These are phyloP conservation scores for Drosophila mauritiana DNA, from an alignment of 1,140 invertebrate species.

Conservation along the genomic window DNA sequence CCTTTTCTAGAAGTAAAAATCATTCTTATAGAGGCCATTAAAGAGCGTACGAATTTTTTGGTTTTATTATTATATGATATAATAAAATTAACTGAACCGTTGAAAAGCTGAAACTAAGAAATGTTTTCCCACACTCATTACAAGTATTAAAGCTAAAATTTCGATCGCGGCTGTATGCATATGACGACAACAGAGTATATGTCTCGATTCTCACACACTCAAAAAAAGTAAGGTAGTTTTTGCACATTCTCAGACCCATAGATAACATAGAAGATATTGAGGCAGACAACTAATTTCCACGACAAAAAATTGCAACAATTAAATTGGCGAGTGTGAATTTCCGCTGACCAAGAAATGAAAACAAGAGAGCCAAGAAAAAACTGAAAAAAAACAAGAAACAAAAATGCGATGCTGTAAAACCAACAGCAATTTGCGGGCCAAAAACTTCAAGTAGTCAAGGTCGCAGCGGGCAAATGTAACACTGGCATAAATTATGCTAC, in stretches of 20 bases:
- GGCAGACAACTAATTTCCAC: slow-evolving; percentile 56
- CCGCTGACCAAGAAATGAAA: slow-evolving; percentile 52
- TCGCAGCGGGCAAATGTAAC: slow-evolving; percentile 73
- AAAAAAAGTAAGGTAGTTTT: slow-evolving; percentile 9
- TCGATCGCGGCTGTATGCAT: slow-evolving; percentile 7
- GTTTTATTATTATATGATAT: no score
- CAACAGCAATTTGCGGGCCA: slow-evolving; percentile 59
- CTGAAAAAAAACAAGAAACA: neutral
- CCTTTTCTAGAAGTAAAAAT: no score
- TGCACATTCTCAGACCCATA: slow-evolving; percentile 45
- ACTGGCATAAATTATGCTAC: slow-evolving; percentile 77
- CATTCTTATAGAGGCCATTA: no score
- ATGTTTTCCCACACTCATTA: neutral
- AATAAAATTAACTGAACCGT: no score
- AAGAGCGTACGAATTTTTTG: no score
- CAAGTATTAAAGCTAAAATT: neutral
- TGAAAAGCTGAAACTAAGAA: neutral
- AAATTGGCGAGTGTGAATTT: slow-evolving; percentile 79
- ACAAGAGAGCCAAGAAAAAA: slow-evolving; percentile 5
- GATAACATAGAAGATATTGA: slow-evolving; percentile 26
- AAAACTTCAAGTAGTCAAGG: slow-evolving; percentile 63
- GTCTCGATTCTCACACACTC: slow-evolving; percentile 28
- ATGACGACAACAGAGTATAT: slow-evolving; percentile 7
- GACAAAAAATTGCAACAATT: slow-evolving; percentile 53
- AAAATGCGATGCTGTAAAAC: slow-evolving; percentile 22